Conservation (phyloP, 1,140 invertebrate genomes). For the Rhagoletis pomonella region DNA sequence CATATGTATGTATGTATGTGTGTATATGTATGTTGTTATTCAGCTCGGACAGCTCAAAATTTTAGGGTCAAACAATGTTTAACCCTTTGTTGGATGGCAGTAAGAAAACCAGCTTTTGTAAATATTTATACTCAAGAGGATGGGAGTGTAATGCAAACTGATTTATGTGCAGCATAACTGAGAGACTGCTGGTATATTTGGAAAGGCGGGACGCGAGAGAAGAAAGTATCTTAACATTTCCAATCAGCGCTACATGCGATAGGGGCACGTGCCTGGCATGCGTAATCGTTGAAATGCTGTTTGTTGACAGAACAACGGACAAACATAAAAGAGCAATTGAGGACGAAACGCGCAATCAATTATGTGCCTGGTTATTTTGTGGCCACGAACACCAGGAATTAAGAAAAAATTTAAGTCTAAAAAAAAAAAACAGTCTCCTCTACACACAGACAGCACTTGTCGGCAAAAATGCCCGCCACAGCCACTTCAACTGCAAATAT, state of each 20-base stretch:
- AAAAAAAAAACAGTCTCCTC: not conserved
- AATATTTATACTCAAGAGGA: too few relatives aligned
- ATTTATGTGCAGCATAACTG: too few relatives aligned
- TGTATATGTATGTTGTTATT: too few relatives aligned
- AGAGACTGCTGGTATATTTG: too few relatives aligned
- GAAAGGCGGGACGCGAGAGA: too few relatives aligned
- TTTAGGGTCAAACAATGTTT: too few relatives aligned
- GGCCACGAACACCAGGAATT: not conserved
- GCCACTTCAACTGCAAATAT: not conserved
- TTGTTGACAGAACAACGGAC: not conserved
- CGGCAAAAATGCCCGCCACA: not conserved
- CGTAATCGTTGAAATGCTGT: not conserved
- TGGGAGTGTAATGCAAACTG: too few relatives aligned
- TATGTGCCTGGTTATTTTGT: not conserved
- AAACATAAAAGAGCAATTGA: not conserved
- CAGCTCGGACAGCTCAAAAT: too few relatives aligned
- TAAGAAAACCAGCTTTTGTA: too few relatives aligned
- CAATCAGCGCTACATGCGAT: not conserved
- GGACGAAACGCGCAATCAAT: not conserved
- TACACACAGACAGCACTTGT: not conserved
- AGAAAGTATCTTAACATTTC: too few relatives aligned
- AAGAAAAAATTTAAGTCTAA: not conserved
- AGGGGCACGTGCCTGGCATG: not conserved
- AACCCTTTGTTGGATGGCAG: too few relatives aligned
- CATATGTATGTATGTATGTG: too few relatives aligned